These are phyloP conservation scores for Hafferia zeledoni DNA, from an alignment of 2,797 vertebrate genomes.

Conservation along the genomic window DNA sequence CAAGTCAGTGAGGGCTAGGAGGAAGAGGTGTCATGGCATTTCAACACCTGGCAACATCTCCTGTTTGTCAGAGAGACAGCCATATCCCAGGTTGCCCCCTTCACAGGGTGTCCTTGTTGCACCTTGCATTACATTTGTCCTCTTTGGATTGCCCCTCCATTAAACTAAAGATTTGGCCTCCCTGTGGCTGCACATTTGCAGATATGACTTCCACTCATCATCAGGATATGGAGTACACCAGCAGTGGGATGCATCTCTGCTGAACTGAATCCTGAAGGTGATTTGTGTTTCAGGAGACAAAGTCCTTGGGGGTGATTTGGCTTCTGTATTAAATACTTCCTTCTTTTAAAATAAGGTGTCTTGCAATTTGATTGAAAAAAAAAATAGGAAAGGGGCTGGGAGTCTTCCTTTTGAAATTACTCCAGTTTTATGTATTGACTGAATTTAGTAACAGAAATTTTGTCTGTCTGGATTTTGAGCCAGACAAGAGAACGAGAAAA, in stretches of 20 bases:
- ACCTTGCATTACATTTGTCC: not conserved
- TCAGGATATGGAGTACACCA: not conserved
- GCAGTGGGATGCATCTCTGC: not conserved
- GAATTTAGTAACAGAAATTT: not conserved
- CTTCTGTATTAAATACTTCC: not conserved
- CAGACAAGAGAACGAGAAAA: not conserved
- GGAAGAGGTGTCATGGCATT: not conserved
- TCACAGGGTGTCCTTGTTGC: not conserved
- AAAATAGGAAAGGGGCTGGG: not conserved
- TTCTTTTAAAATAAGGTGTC: not conserved
- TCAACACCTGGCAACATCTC: not conserved
- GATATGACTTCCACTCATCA: rapidly evolving
- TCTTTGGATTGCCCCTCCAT: not conserved
- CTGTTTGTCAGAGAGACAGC: not conserved
- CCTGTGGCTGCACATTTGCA: rapidly evolving
- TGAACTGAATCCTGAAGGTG: not conserved
- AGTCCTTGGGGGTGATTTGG: not conserved
- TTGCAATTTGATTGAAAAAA: not conserved
- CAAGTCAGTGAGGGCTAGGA: not conserved
- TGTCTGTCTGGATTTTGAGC: constrained; percentile 26
- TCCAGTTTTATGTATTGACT: not conserved
- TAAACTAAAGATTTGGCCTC: not conserved
- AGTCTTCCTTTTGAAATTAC: not conserved
- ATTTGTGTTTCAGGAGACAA: not conserved
- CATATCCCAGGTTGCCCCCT: not conserved